A percentile compares a stretch with the other conserved stretches of the same genome.
Evolutionary conservation across 2,888 invertebrate species (phyloP).

Genomic region (Sycophila texana): DNA sequence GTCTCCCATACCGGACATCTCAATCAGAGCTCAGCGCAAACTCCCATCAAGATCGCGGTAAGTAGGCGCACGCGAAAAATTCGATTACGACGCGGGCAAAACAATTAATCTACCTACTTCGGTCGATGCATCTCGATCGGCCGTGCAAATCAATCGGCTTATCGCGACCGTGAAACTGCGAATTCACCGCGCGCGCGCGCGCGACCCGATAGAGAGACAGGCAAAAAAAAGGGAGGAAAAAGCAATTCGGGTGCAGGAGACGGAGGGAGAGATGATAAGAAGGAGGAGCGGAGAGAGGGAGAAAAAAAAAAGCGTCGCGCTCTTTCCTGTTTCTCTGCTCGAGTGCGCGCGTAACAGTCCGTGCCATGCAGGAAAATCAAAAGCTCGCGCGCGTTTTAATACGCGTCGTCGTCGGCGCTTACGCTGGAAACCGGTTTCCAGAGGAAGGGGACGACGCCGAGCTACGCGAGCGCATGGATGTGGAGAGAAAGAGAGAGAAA

Average conservation of each 20-base stretch:
- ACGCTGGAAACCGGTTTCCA: conserved; percentile 43
- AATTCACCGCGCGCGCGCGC: neutral
- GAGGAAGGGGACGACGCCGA: neutral
- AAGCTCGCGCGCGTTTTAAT: conserved; percentile 44
- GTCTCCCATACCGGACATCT: too few species aligned
- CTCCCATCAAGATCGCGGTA: too few species aligned
- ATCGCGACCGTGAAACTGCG: too few species aligned
- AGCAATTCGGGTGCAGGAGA: neutral
- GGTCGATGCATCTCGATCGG: neutral
- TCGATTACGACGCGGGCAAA: neutral
- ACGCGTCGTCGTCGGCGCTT: conserved; percentile 23
- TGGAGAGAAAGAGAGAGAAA: conserved; percentile 3
- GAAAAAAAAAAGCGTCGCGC: conserved; percentile 1
- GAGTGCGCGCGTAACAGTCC: conserved; percentile 52
- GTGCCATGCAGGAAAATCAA: conserved; percentile 53
- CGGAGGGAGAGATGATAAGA: neutral
- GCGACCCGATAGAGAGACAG: neutral
- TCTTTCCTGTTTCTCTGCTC: conserved; percentile 53
- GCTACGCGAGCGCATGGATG: neutral
- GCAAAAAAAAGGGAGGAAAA: neutral
- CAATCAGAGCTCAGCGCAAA: too few species aligned
- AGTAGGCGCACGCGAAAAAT: neutral
- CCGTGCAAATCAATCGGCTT: too few species aligned
- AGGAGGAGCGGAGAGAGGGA: conserved; percentile 4
- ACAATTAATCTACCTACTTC: neutral